These are phyloP conservation scores for Eulimnadia texana DNA, from an alignment of 1,140 invertebrate genomes.

Conservation along the genomic window DNA sequence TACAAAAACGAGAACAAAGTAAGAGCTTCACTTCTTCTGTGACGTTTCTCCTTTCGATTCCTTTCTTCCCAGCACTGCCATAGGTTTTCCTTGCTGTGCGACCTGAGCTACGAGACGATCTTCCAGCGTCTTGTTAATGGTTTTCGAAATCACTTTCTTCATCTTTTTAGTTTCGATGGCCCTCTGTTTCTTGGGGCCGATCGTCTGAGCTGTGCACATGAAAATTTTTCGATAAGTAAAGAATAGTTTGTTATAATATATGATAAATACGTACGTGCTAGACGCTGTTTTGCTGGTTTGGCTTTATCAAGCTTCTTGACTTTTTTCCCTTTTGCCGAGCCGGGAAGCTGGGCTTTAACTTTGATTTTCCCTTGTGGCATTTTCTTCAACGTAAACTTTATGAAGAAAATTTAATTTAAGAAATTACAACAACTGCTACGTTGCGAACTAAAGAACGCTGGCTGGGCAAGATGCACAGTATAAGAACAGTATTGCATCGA, in stretches of 20 bases:
- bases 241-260: not conserved
- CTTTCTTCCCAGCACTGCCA: slow-evolving; percentile 12
- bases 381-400: not conserved
- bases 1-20: too few species aligned
- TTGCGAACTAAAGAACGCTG: too few species aligned
- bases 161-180: slow-evolving; percentile 12
- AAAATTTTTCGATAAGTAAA: not conserved
- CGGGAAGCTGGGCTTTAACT: slow-evolving; percentile 10
- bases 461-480: too few species aligned
- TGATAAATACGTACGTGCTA: slow-evolving; percentile 1
- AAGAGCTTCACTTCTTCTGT: not conserved
- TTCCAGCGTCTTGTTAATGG: slow-evolving; percentile 16
- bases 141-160: slow-evolving; percentile 16
- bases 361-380: slow-evolving; percentile 17
- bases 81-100: slow-evolving; percentile 8
- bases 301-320: slow-evolving; percentile 15
- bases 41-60: slow-evolving; percentile 1
- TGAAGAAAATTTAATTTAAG: too few species aligned
- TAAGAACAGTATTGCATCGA: too few species aligned
- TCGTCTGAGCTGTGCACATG: slow-evolving; percentile 2
- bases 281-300: slow-evolving; percentile 1
- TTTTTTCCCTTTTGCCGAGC: slow-evolving; percentile 12
- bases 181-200: slow-evolving; percentile 11
- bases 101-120: slow-evolving; percentile 15
- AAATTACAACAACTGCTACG: too few species aligned